Evolutionary conservation across 2,113 vertebrate genomes (phyloP).

Genomic region (Cyanistes caeruleus): DNA sequence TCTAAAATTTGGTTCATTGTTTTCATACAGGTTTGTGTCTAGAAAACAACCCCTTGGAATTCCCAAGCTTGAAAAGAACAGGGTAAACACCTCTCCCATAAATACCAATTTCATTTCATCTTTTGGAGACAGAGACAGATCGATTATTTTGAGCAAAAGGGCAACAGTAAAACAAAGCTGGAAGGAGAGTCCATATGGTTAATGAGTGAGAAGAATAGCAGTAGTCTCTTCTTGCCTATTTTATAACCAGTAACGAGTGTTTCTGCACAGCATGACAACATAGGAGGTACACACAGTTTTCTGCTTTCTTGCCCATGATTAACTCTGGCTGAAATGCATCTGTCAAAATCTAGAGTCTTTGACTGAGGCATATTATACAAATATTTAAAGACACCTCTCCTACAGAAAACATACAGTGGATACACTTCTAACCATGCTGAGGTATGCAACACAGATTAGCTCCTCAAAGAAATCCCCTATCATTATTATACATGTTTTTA

Average conservation of each 20-base stretch:
- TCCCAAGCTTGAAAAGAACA: not conserved
- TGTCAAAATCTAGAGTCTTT: not conserved
- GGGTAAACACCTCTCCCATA: not conserved
- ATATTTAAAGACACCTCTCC: not conserved
- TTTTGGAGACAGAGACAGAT: not conserved
- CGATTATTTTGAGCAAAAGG: not conserved
- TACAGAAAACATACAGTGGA: not conserved
- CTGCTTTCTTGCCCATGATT: not conserved
- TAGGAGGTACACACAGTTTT: not conserved
- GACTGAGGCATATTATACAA: not conserved
- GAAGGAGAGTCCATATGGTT: not conserved
- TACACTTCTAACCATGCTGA: not conserved
- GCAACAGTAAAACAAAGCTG: not conserved
- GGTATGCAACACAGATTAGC: not conserved
- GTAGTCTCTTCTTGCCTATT: not conserved
- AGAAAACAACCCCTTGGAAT: not conserved
- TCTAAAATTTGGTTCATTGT: not conserved
- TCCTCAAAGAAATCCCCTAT: not conserved
- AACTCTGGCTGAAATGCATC: not conserved
- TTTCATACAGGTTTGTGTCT: not conserved
- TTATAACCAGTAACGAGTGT: not conserved
- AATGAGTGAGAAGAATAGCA: not conserved
- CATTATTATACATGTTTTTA: not conserved
- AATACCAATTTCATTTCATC: not conserved
- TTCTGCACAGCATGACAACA: rapidly evolving